These are phyloP conservation scores for Strigamia crassipes DNA, from an alignment of 2,888 invertebrate species.

Conservation along the genomic window DNA sequence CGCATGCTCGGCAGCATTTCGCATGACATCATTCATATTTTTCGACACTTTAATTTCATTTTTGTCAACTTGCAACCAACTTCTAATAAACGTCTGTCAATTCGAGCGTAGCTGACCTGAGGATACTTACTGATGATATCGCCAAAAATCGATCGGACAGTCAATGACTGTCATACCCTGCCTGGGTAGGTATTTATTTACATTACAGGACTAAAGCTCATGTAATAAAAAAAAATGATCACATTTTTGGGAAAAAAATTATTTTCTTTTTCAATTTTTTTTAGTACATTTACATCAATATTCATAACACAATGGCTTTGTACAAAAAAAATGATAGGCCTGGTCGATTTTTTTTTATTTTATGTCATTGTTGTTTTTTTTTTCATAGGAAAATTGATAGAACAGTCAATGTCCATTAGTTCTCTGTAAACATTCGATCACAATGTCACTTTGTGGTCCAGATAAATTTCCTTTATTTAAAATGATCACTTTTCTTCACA, in stretches of 20 bases:
- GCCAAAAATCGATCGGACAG: too few species aligned
- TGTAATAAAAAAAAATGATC: not conserved
- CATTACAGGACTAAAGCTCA: too few species aligned
- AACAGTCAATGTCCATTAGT: not conserved
- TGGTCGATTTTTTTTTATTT: not conserved
- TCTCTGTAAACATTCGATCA: not conserved
- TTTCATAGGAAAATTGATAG: slow-evolving; percentile 10
- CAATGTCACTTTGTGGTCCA: not conserved
- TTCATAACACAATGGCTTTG: slow-evolving; percentile 8
- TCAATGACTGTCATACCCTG: too few species aligned
- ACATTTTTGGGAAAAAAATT: not conserved
- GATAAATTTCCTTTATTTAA: not conserved
- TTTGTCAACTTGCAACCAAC: too few species aligned
- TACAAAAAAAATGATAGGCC: slow-evolving; percentile 7
- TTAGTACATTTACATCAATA: not conserved
- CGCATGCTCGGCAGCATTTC: too few species aligned
- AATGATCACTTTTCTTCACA: slow-evolving; percentile 1
- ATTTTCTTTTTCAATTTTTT: not conserved
- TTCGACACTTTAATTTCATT: too few species aligned
- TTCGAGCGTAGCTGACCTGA: too few species aligned
- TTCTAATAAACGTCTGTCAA: too few species aligned
- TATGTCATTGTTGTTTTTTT: not conserved
- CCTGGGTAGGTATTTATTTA: too few species aligned
- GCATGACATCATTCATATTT: too few species aligned
- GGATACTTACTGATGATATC: too few species aligned